phyloP scores from a whole-genome alignment of 2,888 invertebrate genomes.

The Sesia apiformis region DNA sequence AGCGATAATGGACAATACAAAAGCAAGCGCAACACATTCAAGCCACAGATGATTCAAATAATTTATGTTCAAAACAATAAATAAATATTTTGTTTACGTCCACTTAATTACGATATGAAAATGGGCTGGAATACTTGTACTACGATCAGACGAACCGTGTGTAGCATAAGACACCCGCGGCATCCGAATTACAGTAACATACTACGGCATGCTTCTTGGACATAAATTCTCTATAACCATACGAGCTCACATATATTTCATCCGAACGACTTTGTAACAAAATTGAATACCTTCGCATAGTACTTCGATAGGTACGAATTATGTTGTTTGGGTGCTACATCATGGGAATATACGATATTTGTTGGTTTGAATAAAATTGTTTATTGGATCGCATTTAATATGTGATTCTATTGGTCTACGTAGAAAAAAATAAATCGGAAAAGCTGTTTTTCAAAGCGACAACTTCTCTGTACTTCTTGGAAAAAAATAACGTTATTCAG shows the following conservation, averaged over 20 bases:
- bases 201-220: constrained; percentile 25
- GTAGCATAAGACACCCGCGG: not conserved
- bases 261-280: constrained; percentile 41
- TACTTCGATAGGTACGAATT: constrained; percentile 1
- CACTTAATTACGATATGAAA: too few species aligned
- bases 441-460: not conserved
- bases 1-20: too few species aligned
- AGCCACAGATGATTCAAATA: too few species aligned
- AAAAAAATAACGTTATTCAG: too few species aligned
- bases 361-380: constrained; percentile 9
- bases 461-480: too few species aligned
- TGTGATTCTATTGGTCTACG: constrained; percentile 1
- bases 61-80: too few species aligned
- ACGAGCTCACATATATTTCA: constrained; percentile 35
- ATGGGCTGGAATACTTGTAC: not conserved
- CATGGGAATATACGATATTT: constrained; percentile 12
- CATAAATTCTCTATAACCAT: constrained; percentile 36
- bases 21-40: too few species aligned
- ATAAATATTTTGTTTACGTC: too few species aligned
- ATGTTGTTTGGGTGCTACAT: constrained; percentile 3
- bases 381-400: constrained; percentile 7
- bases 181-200: constrained; percentile 10
- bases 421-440: not conserved
- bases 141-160: not conserved
- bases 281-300: constrained; percentile 29